phyloP scores from a whole-genome alignment of 2,888 invertebrate genomes.

The Hypena proboscidalis region DNA sequence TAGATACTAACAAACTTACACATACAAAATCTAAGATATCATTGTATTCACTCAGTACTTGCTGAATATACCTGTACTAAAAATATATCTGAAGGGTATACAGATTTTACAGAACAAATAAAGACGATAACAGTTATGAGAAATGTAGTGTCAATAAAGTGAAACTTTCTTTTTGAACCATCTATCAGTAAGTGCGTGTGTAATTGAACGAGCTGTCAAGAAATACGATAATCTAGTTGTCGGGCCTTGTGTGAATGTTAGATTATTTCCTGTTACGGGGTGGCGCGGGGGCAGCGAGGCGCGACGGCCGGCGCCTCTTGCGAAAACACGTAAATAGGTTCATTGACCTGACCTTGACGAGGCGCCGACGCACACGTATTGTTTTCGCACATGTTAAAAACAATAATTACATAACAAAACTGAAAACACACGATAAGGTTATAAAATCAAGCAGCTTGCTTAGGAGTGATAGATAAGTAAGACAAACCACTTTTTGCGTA shows the following conservation, averaged over 20 bases:
- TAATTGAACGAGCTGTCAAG: slow-evolving; percentile 12
- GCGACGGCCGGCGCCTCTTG: slow-evolving; percentile 52
- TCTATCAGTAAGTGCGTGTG: background rate
- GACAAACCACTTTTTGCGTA: slow-evolving; percentile 25
- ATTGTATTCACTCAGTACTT: too few species aligned
- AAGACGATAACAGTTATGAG: too few species aligned
- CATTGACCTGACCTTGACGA: slow-evolving; percentile 79
- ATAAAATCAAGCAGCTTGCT: slow-evolving; percentile 20
- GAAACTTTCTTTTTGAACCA: background rate
- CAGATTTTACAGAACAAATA: too few species aligned
- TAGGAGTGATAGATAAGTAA: slow-evolving; percentile 17
- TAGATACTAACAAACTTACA: too few species aligned
- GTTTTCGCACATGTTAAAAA: slow-evolving; percentile 53
- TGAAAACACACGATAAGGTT: slow-evolving; percentile 32
- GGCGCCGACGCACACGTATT: slow-evolving; percentile 63
- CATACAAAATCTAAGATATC: too few species aligned
- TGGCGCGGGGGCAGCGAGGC: slow-evolving; percentile 33
- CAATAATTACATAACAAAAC: slow-evolving; percentile 52
- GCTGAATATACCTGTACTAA: too few species aligned
- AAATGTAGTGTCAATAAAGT: slow-evolving; percentile 1
- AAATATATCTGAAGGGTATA: too few species aligned
- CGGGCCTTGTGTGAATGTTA: slow-evolving; percentile 37
- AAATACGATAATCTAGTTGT: slow-evolving; percentile 33
- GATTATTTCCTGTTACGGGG: slow-evolving; percentile 55
- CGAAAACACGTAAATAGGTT: slow-evolving; percentile 76